Evolutionary conservation across 2,113 vertebrate genomes (phyloP).

Genomic region (Rhinopomastus cyanomelas): DNA sequence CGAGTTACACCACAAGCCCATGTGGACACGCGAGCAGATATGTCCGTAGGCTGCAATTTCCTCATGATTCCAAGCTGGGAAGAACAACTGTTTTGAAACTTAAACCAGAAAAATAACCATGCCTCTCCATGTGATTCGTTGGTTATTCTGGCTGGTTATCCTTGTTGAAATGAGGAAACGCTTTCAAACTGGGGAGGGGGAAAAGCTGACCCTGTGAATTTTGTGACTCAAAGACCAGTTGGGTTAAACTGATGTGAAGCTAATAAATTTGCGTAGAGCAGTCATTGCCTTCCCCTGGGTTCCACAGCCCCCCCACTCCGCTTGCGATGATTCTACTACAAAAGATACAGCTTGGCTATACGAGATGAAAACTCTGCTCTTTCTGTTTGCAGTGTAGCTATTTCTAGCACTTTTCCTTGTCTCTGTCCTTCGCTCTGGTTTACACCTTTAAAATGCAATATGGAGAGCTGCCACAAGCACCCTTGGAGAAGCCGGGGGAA

Average conservation of each 20-base stretch:
- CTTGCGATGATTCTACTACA: not conserved
- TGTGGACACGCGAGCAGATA: not conserved
- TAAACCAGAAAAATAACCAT: slow-evolving; percentile 20
- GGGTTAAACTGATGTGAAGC: not conserved
- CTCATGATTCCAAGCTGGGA: not conserved
- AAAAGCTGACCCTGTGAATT: not conserved
- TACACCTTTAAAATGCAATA: slow-evolving; percentile 2
- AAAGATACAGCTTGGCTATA: not conserved
- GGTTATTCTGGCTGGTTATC: not conserved
- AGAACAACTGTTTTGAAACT: slow-evolving; percentile 60
- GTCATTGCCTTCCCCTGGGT: not conserved
- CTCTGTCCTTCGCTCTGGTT: not conserved
- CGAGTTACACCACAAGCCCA: not conserved
- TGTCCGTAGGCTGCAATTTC: not conserved
- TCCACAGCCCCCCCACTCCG: fast-evolving
- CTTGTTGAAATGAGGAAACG: slow-evolving; percentile 19
- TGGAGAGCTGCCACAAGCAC: not conserved
- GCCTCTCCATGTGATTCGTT: not conserved
- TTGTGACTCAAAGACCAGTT: not conserved
- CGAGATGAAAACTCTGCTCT: not conserved
- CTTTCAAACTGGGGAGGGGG: not conserved
- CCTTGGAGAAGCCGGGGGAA: slow-evolving; percentile 29
- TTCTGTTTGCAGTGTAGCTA: not conserved
- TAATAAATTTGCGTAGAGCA: not conserved
- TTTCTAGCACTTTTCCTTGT: not conserved